A percentile compares a stretch with the other conserved stretches of the same genome.
Conservation (phyloP, 2,888 invertebrate genomes). For the Catonia carolina region DNA sequence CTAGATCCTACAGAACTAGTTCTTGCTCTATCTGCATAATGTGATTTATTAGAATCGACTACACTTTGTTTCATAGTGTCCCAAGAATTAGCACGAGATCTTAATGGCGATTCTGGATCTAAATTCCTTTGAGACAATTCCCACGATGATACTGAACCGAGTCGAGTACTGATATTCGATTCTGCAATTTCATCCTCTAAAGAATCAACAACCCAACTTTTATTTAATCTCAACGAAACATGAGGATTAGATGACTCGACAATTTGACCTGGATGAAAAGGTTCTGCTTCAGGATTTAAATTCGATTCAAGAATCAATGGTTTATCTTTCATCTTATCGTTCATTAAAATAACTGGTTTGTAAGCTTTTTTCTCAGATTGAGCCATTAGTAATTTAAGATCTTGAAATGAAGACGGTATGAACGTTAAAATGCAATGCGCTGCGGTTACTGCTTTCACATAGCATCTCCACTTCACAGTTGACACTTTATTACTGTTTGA, state of each 20-base stretch:
- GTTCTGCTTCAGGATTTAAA: slow-evolving; percentile 28
- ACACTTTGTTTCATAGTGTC: slow-evolving; percentile 34
- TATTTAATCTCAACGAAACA: slow-evolving; percentile 16
- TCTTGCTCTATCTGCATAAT: slow-evolving; percentile 29
- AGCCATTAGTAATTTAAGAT: slow-evolving; percentile 38
- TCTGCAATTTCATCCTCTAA: slow-evolving; percentile 21
- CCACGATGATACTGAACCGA: slow-evolving; percentile 10
- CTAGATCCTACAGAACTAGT: slow-evolving; percentile 36
- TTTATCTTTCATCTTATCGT: neutral
- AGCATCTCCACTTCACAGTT: slow-evolving; percentile 55
- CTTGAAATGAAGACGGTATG: slow-evolving; percentile 54
- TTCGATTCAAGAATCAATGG: slow-evolving; percentile 21
- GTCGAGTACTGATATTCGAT: neutral
- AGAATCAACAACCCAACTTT: slow-evolving; percentile 23
- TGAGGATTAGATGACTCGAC: neutral
- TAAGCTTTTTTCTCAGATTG: slow-evolving; percentile 30
- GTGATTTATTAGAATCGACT: slow-evolving; percentile 23
- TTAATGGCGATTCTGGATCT: slow-evolving; percentile 29
- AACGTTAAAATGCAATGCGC: slow-evolving; percentile 60
- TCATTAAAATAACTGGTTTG: slow-evolving; percentile 8
- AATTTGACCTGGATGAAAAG: slow-evolving; percentile 19
- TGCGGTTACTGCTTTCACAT: slow-evolving; percentile 54
- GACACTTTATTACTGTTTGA: neutral
- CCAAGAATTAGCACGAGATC: slow-evolving; percentile 37
- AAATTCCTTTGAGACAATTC: slow-evolving; percentile 16